Conservation (phyloP, 2,888 invertebrate species). For the Meiosimyza decipiens region DNA sequence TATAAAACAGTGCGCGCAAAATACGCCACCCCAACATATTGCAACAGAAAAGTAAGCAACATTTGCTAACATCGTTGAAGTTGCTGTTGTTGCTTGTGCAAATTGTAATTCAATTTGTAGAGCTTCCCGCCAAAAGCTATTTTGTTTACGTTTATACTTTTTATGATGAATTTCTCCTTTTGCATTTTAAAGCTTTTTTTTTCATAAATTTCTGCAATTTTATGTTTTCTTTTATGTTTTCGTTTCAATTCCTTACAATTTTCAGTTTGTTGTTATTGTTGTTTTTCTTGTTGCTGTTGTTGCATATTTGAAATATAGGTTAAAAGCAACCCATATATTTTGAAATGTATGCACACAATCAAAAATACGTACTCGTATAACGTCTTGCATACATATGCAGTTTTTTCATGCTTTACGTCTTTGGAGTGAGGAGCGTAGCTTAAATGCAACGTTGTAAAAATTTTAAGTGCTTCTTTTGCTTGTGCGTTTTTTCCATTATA, state of each 20-base stretch:
- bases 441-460: constrained; percentile 14
- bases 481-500: not conserved
- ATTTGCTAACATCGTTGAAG: not conserved
- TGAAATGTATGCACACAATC: constrained; percentile 21
- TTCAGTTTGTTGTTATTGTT: constrained; percentile 26
- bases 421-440: not conserved
- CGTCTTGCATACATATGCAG: constrained; percentile 3
- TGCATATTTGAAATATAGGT: constrained; percentile 39
- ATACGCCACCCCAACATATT: not conserved
- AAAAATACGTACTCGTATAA: not conserved
- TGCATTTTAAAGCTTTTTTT: constrained; percentile 6
- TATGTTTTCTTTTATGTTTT: constrained; percentile 10
- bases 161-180: constrained; percentile 3
- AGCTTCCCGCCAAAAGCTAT: constrained; percentile 14
- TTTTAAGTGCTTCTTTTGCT: constrained; percentile 21
- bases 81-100: not conserved
- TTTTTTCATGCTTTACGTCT: not conserved
- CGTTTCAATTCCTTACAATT: not conserved
- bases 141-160: not conserved
- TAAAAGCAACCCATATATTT: constrained; percentile 38
- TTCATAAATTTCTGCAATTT: not conserved
- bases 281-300: constrained; percentile 22
- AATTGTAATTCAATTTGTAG: constrained; percentile 4
- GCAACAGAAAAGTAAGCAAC: not conserved
- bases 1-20: not conserved